phyloP scores from a whole-genome alignment of 2,797 vertebrate species.

The Microchirus variegatus region DNA sequence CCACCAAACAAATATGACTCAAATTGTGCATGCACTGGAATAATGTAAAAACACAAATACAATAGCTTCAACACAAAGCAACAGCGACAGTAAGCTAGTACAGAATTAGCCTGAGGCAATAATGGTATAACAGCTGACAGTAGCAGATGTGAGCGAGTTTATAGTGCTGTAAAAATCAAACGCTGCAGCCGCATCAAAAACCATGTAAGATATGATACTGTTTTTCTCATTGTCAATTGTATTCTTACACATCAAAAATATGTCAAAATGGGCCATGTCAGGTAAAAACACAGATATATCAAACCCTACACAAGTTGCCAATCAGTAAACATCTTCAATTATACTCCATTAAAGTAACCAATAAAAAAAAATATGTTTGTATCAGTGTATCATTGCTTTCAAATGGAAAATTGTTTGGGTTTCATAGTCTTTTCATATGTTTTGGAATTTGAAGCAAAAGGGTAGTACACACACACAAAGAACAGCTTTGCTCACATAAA shows the following conservation, averaged over 20 bases:
- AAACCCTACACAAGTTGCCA: not conserved
- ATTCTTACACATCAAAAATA: conserved; percentile 2
- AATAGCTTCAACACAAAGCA: conserved; percentile 40
- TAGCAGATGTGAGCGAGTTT: conserved; percentile 25
- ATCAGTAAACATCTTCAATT: not conserved
- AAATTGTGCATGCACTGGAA: conserved; percentile 11
- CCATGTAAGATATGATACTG: conserved; percentile 7
- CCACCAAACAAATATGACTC: conserved; percentile 22
- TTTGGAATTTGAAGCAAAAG: no score
- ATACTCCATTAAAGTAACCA: not conserved
- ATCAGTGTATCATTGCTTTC: no score
- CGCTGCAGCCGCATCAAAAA: conserved; percentile 35
- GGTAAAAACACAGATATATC: not conserved
- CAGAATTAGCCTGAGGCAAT: conserved; percentile 36
- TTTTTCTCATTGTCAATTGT: conserved; percentile 22
- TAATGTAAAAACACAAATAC: conserved; percentile 39
- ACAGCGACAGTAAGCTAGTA: conserved; percentile 12
- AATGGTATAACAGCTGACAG: conserved; percentile 24
- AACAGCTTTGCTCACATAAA: no score
- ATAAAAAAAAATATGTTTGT: not conserved
- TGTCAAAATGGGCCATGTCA: not conserved
- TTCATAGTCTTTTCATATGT: no score
- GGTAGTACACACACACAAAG: no score
- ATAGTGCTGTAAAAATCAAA: conserved; percentile 50
- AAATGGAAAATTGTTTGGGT: no score